Base-by-base conservation (phyloP, 2,797 vertebrate genomes). In the Smutsia temminckii region DNA sequence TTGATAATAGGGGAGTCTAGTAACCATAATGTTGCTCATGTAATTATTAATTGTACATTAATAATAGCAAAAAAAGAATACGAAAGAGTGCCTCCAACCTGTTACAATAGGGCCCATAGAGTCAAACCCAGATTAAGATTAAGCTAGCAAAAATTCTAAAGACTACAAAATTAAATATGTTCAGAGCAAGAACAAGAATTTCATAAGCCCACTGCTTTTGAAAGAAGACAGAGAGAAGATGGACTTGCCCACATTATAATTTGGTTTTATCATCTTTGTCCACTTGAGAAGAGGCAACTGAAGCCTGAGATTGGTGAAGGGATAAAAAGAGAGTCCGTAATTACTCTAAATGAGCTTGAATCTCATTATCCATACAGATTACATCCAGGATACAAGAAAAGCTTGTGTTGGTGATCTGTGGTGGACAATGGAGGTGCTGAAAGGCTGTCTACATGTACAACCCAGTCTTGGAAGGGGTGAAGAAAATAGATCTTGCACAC, bases 291-390 rank as follows among this genome's bases (percentile, higher is more conserved):
- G 92, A 85, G 59, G 59, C 20, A 74, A 91, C 37, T 94, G 75
- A 86, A 97, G 93, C 59, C 71, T 71, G 64, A 96, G 78, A 95
- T 94, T 86, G 64, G 69, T 61, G 75, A 84, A 46, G 64, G 69
- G 92, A 94, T 91, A 75, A 85, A 91, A 85, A 74, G 86, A 95
- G 78, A 90, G 34, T 66, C 63, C 14, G 10, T 91, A 96, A 97
- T 96, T 93, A 96, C 57, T 53, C 46, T 89, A 96, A 90, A 91
- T 68, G 85, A 97, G 93, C 75, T 27, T 94, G 78, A 89, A 84
- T 95, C 18, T 91, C 80, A 91, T 95, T 90, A 85, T 85, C 46
- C 80, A 83, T 20, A 74, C 27, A 93, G 83, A 96, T 86, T 89
- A 71, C 32, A 91, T 61, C 40, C 27, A 3, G 87, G 93, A 93